Conservation (phyloP, 2,797 vertebrate species). For the Gymnoscopelus braueri region DNA sequence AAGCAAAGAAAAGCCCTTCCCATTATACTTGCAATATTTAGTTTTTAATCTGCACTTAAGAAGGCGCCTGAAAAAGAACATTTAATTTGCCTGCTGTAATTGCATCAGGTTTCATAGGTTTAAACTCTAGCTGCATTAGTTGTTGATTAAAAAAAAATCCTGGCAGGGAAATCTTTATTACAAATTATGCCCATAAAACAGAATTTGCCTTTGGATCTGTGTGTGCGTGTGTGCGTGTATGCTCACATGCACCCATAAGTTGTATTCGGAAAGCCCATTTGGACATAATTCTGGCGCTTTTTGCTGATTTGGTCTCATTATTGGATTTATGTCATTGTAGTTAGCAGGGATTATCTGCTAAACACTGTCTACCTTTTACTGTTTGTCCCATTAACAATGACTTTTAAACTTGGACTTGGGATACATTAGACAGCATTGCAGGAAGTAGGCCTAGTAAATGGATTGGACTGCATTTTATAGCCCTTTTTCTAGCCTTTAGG, state of each 20-base stretch:
- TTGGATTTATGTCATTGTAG: conserved; percentile 42
- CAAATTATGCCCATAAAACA: conserved; percentile 51
- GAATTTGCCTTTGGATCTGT: not conserved
- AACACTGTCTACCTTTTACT: conserved; percentile 54
- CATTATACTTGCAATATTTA: conserved; percentile 57
- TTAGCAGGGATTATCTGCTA: conserved; percentile 57
- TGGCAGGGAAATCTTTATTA: conserved; percentile 57
- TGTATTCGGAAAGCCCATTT: conserved; percentile 14
- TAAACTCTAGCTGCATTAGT: conserved; percentile 58
- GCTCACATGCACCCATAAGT: not conserved
- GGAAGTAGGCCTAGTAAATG: too few relatives aligned
- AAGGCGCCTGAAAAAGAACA: conserved; percentile 61
- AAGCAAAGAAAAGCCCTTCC: conserved; percentile 52
- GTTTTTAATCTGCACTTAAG: conserved; percentile 62
- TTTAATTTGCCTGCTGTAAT: conserved; percentile 75
- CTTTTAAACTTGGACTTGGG: conserved; percentile 56
- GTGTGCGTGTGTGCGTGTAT: not conserved
- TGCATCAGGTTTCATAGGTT: conserved; percentile 67
- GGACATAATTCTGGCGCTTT: conserved; percentile 32
- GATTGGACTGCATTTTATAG: too few relatives aligned
- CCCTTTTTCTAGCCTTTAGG: too few relatives aligned
- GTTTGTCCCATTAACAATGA: conserved; percentile 64
- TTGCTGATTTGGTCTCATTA: conserved; percentile 39
- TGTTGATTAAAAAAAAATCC: conserved; percentile 68
- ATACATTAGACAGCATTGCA: conserved; percentile 46